Conservation (phyloP, 2,797 vertebrate species). For the Philypnodon macrostomus region DNA sequence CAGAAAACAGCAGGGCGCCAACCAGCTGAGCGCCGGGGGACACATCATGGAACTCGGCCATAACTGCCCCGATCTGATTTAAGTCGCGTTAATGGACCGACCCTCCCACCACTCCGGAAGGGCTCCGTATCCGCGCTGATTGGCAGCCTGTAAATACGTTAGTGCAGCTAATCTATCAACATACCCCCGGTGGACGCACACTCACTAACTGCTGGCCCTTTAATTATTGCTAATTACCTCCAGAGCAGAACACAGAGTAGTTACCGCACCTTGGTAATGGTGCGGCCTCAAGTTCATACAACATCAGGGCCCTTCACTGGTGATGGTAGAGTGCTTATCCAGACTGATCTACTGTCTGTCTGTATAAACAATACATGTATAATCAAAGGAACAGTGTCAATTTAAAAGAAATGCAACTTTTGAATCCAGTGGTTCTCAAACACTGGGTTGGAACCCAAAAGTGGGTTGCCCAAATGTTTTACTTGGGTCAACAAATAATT, state of each 20-base stretch:
- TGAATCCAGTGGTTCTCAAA: too few relatives aligned
- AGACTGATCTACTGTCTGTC: too few relatives aligned
- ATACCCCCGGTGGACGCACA: slow-evolving; percentile 67
- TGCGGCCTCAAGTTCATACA: too few relatives aligned
- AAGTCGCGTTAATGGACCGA: slow-evolving; percentile 77
- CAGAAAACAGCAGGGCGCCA: slow-evolving; percentile 64
- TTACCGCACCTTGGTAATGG: slow-evolving; percentile 59
- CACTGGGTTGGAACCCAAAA: too few relatives aligned
- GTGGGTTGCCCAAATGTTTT: too few relatives aligned
- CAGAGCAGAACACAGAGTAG: slow-evolving; percentile 70
- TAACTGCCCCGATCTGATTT: slow-evolving; percentile 79
- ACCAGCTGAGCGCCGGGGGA: slow-evolving; percentile 77
- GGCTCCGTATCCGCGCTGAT: slow-evolving; percentile 74
- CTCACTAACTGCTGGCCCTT: slow-evolving; percentile 74
- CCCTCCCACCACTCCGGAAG: slow-evolving; percentile 78
- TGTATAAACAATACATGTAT: too few relatives aligned
- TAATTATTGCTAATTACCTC: slow-evolving; percentile 80
- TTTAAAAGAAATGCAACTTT: too few relatives aligned
- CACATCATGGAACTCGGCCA: slow-evolving; percentile 76
- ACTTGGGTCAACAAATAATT: too few relatives aligned
- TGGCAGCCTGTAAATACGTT: slow-evolving; percentile 75
- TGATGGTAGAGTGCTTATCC: too few relatives aligned
- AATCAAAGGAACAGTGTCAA: too few relatives aligned
- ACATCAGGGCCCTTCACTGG: too few relatives aligned
- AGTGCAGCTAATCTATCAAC: slow-evolving; percentile 75